Conservation (phyloP, 2,113 vertebrate genomes). For the Antechinus stuartii region DNA sequence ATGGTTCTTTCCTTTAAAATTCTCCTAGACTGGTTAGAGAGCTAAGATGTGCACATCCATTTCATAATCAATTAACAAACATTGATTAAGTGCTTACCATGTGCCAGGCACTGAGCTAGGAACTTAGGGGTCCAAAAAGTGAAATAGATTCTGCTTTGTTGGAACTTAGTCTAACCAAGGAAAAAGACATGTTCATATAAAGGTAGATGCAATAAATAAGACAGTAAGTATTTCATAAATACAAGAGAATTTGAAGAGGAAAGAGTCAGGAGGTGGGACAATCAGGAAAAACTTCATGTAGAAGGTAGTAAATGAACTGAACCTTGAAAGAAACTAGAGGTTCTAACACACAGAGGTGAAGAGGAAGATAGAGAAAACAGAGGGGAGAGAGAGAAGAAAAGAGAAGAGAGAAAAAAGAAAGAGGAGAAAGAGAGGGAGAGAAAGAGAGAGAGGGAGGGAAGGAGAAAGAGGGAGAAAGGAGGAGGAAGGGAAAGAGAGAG, state of each 20-base stretch:
- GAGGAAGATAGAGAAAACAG: no score
- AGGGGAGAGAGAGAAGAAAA: no score
- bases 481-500: no score
- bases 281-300: neutral
- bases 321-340: neutral
- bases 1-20: neutral
- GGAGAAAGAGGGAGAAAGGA: no score
- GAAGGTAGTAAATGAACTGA: neutral
- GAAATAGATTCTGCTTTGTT: neutral
- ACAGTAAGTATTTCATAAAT: neutral
- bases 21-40: neutral
- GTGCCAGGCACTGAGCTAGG: neutral
- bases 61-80: neutral
- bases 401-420: neutral
- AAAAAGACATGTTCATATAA: neutral
- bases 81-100: neutral
- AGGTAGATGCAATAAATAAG: neutral
- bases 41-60: neutral
- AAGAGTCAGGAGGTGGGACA: neutral
- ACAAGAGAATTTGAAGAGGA: neutral
- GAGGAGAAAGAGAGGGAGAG: neutral
- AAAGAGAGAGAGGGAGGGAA: accelerated
- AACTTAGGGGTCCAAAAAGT: neutral
- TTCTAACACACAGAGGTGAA: neutral
- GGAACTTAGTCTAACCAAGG: neutral